A percentile compares a stretch with the other conserved stretches of the same genome.
phyloP scores from a whole-genome alignment of 2,888 invertebrate species.

The Elmis aenea region DNA sequence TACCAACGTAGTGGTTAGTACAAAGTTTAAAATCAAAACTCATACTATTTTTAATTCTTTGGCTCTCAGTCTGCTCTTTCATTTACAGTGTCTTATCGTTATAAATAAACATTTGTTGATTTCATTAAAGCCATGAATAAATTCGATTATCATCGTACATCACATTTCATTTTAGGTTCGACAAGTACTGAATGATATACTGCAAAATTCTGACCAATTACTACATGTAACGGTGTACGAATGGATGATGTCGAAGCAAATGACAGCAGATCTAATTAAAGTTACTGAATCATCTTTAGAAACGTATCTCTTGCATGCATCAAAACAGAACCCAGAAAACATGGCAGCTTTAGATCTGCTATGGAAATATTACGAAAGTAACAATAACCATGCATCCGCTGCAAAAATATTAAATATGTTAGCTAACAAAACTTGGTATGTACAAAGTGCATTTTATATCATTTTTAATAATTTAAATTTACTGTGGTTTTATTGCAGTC shows the following conservation, averaged over 20 bases:
- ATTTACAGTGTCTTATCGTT: too few relatives aligned
- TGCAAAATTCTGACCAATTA: constrained; percentile 75
- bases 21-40: neutral
- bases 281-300: constrained; percentile 69
- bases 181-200: constrained; percentile 60
- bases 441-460: too few relatives aligned
- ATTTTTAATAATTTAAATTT: constrained; percentile 1
- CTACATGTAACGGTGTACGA: constrained; percentile 89
- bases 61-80: too few relatives aligned
- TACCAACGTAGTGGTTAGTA: constrained; percentile 9
- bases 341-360: constrained; percentile 66
- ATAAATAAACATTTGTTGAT: too few relatives aligned
- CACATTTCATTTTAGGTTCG: constrained; percentile 55
- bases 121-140: too few relatives aligned
- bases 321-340: constrained; percentile 52
- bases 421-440: constrained; percentile 67
- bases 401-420: constrained; percentile 85
- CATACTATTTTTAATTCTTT: too few relatives aligned
- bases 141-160: too few relatives aligned
- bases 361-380: constrained; percentile 95
- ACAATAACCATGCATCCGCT: constrained; percentile 86
- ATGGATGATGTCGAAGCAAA: constrained; percentile 80
- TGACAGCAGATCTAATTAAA: constrained; percentile 65
- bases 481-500: constrained; percentile 1
- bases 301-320: constrained; percentile 63